phyloP scores from a whole-genome alignment of 2,888 invertebrate genomes.

The Dioctria rufipes region DNA sequence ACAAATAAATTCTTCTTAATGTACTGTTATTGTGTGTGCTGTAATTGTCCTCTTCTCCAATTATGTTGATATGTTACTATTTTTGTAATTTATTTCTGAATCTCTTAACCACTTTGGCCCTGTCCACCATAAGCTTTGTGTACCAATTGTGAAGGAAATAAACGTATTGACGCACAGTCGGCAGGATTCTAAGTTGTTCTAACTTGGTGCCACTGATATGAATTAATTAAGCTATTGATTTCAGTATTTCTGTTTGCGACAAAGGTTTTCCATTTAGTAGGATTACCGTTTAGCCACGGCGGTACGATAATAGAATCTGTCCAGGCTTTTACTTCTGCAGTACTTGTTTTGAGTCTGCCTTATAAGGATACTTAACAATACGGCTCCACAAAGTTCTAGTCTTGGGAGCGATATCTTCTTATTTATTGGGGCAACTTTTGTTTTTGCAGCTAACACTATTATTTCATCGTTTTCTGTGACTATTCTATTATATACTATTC shows the following conservation, averaged over 20 bases:
- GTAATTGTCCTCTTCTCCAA: not conserved
- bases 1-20: not conserved
- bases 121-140: not conserved
- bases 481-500: constrained; percentile 57
- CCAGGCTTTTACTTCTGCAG: constrained; percentile 54
- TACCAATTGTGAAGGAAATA: not conserved
- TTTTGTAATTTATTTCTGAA: not conserved
- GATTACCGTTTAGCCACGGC: constrained; percentile 56
- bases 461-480: not conserved
- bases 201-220: constrained; percentile 4
- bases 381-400: not conserved
- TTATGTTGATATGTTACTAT: not conserved
- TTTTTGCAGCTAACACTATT: not conserved
- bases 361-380: too few species aligned
- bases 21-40: not conserved
- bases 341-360: fast-evolving
- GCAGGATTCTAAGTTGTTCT: constrained; percentile 9
- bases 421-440: not conserved
- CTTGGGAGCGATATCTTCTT: not conserved
- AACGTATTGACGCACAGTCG: not conserved
- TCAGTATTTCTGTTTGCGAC: constrained; percentile 63
- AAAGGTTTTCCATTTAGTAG: constrained; percentile 57
- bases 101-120: not conserved
- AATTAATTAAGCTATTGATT: constrained; percentile 59
- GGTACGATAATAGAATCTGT: constrained; percentile 60